These are phyloP conservation scores for Drosophila repletoides DNA, from an alignment of 1,140 invertebrate species.

Conservation along the genomic window DNA sequence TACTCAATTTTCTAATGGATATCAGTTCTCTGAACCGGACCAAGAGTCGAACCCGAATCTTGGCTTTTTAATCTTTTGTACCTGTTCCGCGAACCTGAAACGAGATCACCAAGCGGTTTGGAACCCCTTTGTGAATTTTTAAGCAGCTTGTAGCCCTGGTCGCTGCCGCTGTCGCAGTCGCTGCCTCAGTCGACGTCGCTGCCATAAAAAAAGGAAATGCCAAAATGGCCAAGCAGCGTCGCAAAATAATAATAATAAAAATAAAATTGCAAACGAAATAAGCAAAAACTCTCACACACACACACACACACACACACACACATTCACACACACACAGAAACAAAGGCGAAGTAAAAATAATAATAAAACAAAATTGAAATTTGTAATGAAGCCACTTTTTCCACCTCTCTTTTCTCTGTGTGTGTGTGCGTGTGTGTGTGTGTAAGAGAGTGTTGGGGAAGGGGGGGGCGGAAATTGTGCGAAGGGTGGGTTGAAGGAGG, in stretches of 20 bases:
- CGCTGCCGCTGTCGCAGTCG: neutral
- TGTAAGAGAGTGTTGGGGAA: conserved; percentile 26
- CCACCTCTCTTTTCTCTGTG: conserved; percentile 29
- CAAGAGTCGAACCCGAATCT: too few relatives aligned
- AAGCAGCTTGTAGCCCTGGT: conserved; percentile 1
- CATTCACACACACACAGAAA: conserved; percentile 17
- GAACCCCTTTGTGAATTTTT: too few relatives aligned
- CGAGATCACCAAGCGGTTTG: too few relatives aligned
- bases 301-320: conserved; percentile 6
- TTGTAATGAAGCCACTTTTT: conserved; percentile 79
- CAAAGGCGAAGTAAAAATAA: conserved; percentile 45
- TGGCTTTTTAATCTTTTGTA: too few relatives aligned
- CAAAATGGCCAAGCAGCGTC: conserved; percentile 48
- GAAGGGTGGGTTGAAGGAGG: neutral
- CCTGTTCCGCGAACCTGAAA: too few relatives aligned
- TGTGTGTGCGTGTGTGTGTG: neutral
- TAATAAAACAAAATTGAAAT: conserved; percentile 80
- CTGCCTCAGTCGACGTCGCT: conserved; percentile 4
- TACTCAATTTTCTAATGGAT: too few relatives aligned
- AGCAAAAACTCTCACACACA: conserved; percentile 9
- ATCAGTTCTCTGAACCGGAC: too few relatives aligned
- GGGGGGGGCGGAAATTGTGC: conserved; percentile 69
- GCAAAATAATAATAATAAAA: conserved; percentile 69
- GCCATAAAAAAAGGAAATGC: conserved; percentile 34
- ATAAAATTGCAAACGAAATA: conserved; percentile 56